These are phyloP conservation scores for Dendrolimus pini DNA, from an alignment of 2,888 invertebrate genomes.

Conservation along the genomic window DNA sequence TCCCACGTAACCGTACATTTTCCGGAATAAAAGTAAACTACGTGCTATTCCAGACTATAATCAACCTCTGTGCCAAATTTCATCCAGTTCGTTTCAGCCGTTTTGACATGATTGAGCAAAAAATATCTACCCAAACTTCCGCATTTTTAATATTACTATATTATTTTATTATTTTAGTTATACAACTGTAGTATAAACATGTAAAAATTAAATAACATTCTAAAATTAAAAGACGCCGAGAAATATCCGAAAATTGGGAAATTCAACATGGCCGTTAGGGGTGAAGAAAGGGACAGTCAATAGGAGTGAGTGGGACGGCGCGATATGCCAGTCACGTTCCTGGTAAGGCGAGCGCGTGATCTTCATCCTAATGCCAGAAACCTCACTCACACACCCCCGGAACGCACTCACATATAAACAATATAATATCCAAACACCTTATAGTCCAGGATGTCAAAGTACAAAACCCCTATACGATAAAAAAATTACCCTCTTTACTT, in stretches of 20 bases:
- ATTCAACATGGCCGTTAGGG: slow-evolving; percentile 72
- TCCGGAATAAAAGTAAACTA: no score
- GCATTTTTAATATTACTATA: no score
- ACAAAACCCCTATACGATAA: not conserved
- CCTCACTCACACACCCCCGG: slow-evolving; percentile 54
- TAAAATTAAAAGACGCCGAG: slow-evolving; percentile 64
- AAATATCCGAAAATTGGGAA: slow-evolving; percentile 70
- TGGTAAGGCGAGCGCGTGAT: slow-evolving; percentile 72
- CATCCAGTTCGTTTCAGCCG: no score
- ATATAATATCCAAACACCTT: slow-evolving; percentile 48
- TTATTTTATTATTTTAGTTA: no score
- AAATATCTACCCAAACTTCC: no score
- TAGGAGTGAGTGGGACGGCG: slow-evolving; percentile 68
- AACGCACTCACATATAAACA: slow-evolving; percentile 36
- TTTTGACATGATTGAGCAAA: no score
- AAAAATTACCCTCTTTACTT: not conserved
- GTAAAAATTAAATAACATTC: slow-evolving; percentile 58
- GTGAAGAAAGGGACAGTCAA: slow-evolving; percentile 60
- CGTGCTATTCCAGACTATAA: no score
- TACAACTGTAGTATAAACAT: slow-evolving; percentile 2
- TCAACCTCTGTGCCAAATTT: no score
- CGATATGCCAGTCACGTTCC: slow-evolving; percentile 74
- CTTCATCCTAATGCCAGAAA: slow-evolving; percentile 66
- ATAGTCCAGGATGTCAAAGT: slow-evolving; percentile 13
- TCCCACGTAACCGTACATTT: no score